Evolutionary conservation across 2,797 vertebrate species (phyloP).

Genomic region (Acipenser ruthenus): DNA sequence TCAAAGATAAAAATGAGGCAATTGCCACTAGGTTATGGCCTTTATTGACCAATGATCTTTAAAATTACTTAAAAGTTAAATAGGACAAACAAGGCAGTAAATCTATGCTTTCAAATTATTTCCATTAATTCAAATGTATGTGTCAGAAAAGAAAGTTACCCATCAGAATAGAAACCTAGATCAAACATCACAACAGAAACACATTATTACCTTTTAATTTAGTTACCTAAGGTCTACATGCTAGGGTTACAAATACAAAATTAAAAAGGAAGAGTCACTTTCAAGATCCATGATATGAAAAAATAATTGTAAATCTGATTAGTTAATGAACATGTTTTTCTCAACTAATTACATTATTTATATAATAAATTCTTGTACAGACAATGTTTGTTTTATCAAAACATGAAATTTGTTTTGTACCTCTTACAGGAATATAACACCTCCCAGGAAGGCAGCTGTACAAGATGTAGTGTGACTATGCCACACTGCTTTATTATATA

Average conservation of each 20-base stretch:
- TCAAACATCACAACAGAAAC: constrained; percentile 50
- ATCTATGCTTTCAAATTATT: constrained; percentile 58
- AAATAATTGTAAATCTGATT: no score
- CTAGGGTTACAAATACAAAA: constrained; percentile 15
- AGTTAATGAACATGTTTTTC: no score
- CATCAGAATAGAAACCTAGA: constrained; percentile 54
- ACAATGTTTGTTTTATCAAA: no score
- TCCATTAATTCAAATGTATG: constrained; percentile 67
- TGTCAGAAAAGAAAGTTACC: constrained; percentile 62
- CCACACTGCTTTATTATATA: no score
- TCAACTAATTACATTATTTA: no score
- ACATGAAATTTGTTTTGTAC: no score
- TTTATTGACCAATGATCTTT: neutral
- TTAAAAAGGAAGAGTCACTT: no score
- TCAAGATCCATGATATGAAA: no score
- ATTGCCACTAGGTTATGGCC: neutral
- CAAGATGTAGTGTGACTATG: no score
- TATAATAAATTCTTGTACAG: no score
- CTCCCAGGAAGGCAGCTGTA: no score
- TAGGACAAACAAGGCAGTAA: constrained; percentile 52
- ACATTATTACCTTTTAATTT: constrained; percentile 37
- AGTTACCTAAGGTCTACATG: constrained; percentile 53
- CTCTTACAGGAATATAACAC: no score
- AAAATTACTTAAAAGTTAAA: constrained; percentile 42
- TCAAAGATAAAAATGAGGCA: constrained; percentile 1